Evolutionary conservation across 2,888 invertebrate species (phyloP).

Genomic region (Coenonympha arcania): DNA sequence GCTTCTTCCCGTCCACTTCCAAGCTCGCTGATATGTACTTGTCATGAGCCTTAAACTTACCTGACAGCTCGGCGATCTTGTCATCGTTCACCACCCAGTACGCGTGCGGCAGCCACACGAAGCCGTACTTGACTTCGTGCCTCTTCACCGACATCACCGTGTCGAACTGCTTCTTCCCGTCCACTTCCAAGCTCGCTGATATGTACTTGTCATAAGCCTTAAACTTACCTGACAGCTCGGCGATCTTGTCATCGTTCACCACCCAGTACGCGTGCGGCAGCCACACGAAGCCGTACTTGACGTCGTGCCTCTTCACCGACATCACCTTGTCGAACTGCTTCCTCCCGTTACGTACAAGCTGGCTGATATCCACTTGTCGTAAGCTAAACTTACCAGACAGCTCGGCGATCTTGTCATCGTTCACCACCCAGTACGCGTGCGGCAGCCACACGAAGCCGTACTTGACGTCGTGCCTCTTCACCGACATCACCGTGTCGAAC

Average conservation of each 20-base stretch:
- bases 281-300: slow-evolving; percentile 79
- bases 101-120: slow-evolving; percentile 79
- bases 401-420: slow-evolving; percentile 81
- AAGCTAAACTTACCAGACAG: slow-evolving; percentile 77
- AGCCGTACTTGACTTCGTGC: slow-evolving; percentile 77
- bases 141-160: slow-evolving; percentile 76
- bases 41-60: slow-evolving; percentile 78
- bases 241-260: slow-evolving; percentile 81
- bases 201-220: too few relatives aligned
- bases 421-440: slow-evolving; percentile 80
- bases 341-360: slow-evolving; percentile 79
- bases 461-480: slow-evolving; percentile 72
- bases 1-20: slow-evolving; percentile 81
- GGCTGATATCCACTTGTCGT: slow-evolving; percentile 79
- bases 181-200: too few relatives aligned
- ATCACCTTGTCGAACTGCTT: slow-evolving; percentile 79
- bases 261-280: slow-evolving; percentile 80
- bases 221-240: slow-evolving; percentile 81
- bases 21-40: slow-evolving; percentile 80
- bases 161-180: slow-evolving; percentile 81
- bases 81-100: slow-evolving; percentile 83
- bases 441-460: slow-evolving; percentile 82
- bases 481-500: slow-evolving; percentile 77
- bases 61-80: slow-evolving; percentile 79
- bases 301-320: slow-evolving; percentile 74